phyloP scores from a whole-genome alignment of 2,797 vertebrate species.

The Anguilla megastoma region DNA sequence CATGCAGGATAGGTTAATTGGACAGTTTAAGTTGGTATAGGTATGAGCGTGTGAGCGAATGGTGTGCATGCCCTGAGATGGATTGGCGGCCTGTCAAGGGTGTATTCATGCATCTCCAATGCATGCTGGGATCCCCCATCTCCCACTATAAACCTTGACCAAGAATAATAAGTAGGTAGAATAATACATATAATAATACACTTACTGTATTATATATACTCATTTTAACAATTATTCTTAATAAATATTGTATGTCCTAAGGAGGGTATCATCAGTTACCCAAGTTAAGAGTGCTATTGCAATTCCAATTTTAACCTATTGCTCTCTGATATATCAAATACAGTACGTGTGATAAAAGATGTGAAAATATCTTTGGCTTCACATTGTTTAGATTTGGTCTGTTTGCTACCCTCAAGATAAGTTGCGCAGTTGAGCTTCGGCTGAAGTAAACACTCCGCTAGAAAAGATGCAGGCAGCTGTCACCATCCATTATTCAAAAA shows the following conservation, averaged over 20 bases:
- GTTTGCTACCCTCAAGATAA: neutral
- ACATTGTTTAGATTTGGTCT: neutral
- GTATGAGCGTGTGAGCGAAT: neutral
- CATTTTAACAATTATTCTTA: neutral
- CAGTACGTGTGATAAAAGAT: neutral
- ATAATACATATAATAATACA: neutral
- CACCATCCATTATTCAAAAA: neutral
- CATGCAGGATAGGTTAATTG: no score
- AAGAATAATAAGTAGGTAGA: neutral
- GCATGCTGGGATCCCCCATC: neutral
- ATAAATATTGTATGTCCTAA: neutral
- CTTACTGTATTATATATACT: neutral
- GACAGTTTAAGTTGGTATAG: no score
- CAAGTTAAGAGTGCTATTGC: neutral
- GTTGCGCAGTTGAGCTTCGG: neutral
- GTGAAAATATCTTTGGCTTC: neutral
- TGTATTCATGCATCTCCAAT: neutral
- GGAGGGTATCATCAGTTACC: neutral
- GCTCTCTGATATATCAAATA: neutral
- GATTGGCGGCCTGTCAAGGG: neutral
- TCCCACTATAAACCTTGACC: neutral
- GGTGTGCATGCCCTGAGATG: neutral
- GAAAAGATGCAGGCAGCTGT: constrained; percentile 2
- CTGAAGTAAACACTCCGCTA: neutral
- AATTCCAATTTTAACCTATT: neutral